Conservation (phyloP, 2,113 vertebrate species). For the Brienomyrus brachyistius region DNA sequence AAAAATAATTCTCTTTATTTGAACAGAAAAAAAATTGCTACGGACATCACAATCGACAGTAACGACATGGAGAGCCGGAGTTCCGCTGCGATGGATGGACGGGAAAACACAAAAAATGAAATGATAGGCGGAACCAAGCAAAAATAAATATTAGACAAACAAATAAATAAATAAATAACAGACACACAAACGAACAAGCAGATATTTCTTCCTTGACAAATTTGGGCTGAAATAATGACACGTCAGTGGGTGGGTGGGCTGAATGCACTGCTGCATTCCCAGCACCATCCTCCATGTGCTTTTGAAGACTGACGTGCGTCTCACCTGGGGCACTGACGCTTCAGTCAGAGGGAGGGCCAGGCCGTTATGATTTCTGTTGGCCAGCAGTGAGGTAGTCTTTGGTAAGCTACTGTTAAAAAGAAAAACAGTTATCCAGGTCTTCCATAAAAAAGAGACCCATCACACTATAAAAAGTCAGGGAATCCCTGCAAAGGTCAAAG, state of each 20-base stretch:
- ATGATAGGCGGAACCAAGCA: not conserved
- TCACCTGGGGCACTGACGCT: not conserved
- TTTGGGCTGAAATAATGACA: not conserved
- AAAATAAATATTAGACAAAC: not conserved
- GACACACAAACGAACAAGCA: not conserved
- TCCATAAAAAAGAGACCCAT: not conserved
- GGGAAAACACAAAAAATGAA: not conserved
- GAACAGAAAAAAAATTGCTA: not conserved
- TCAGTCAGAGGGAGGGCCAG: not conserved
- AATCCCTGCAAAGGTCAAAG: not conserved
- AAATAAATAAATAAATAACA: too few relatives aligned
- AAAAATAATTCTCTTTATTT: slow-evolving; percentile 8
- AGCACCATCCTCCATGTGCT: not conserved
- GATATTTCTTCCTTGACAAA: not conserved
- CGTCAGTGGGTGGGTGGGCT: not conserved
- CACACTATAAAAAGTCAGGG: not conserved
- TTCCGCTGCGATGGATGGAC: not conserved
- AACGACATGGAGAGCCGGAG: not conserved
- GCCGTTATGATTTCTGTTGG: not conserved
- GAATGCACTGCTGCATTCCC: not conserved
- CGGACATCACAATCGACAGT: not conserved
- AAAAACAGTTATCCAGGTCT: not conserved
- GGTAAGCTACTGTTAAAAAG: not conserved
- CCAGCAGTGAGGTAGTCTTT: not conserved
- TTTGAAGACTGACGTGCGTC: not conserved